Conservation (phyloP, 1,140 invertebrate species). For the Saccostrea echinata region DNA sequence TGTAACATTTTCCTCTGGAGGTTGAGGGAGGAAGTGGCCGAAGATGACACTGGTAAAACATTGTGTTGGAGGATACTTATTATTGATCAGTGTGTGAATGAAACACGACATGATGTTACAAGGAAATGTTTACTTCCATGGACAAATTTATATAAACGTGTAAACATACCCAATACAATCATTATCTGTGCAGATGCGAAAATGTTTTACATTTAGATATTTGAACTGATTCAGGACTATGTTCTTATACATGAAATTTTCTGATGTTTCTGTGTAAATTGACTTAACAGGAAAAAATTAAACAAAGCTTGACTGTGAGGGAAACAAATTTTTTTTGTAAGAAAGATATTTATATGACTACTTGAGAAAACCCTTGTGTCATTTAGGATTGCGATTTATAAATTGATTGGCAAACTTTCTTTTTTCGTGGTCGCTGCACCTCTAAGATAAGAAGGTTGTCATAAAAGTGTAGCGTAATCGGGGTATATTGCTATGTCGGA, state of each 20-base stretch:
- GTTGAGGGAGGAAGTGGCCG: neutral
- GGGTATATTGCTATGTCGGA: neutral
- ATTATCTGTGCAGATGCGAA: neutral
- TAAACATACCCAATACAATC: no score
- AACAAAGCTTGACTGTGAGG: conserved; percentile 5
- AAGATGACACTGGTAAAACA: neutral
- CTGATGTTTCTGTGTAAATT: neutral
- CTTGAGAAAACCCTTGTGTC: neutral
- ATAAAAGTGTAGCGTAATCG: neutral
- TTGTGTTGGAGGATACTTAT: neutral
- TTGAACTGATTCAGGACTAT: neutral
- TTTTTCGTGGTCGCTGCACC: conserved; percentile 1
- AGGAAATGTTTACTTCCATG: neutral
- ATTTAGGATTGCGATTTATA: neutral
- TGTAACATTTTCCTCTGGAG: neutral
- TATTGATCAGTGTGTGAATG: conserved; percentile 27
- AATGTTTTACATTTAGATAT: neutral
- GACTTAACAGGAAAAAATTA: neutral
- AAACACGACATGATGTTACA: neutral
- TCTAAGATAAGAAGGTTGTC: neutral
- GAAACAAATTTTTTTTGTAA: neutral
- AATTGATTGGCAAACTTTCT: neutral
- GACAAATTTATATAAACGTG: no score
- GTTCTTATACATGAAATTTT: neutral
- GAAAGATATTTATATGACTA: neutral